Evolutionary conservation across 2,113 vertebrate species (phyloP).

Genomic region (Equus przewalskii): DNA sequence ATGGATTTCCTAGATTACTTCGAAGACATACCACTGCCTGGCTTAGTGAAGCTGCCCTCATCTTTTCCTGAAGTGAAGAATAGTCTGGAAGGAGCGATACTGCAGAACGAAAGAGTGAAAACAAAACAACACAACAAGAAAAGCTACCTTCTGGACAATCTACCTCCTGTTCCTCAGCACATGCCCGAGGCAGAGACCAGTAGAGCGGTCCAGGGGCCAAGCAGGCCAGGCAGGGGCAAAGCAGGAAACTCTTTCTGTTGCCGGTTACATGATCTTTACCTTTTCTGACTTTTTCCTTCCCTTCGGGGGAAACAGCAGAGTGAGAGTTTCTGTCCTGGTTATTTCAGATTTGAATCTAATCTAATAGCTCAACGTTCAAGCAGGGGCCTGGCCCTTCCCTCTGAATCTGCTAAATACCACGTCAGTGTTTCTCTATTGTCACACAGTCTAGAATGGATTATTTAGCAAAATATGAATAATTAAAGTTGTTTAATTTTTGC

Average conservation of each 20-base stretch:
- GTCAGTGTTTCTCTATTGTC: background rate
- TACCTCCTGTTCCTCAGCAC: background rate
- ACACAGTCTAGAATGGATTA: background rate
- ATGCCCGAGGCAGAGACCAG: background rate
- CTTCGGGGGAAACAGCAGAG: background rate
- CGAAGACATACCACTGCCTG: background rate
- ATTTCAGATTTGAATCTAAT: background rate
- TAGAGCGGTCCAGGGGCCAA: background rate
- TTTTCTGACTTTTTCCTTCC: conserved; percentile 5
- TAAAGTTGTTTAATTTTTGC: background rate
- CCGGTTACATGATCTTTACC: background rate
- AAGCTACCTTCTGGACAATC: background rate
- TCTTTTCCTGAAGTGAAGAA: background rate
- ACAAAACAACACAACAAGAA: background rate
- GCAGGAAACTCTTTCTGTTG: background rate
- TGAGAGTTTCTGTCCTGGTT: background rate
- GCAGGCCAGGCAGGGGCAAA: no score
- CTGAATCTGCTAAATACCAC: background rate
- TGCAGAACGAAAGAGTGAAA: background rate
- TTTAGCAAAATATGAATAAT: background rate
- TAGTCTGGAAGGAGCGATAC: background rate
- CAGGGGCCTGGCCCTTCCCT: background rate
- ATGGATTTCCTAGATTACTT: background rate
- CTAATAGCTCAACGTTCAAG: background rate
- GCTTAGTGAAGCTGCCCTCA: background rate